phyloP scores from a whole-genome alignment of 1,140 invertebrate species.

The Zaprionus gabonicus region DNA sequence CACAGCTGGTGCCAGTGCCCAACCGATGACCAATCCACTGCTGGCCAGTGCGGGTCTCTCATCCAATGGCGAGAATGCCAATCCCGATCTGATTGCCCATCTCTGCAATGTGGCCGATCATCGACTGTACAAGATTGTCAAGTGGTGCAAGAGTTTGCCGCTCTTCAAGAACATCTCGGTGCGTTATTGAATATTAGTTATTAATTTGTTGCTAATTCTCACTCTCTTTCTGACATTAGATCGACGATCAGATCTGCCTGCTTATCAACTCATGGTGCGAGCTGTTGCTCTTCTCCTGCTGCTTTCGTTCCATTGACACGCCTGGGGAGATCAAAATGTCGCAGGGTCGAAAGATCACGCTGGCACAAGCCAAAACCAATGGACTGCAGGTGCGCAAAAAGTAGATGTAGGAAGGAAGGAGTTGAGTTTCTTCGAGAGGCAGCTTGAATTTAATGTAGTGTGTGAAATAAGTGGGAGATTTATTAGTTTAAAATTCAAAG shows the following conservation, averaged over 20 bases:
- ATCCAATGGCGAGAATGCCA: conserved; percentile 87
- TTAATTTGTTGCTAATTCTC: neutral
- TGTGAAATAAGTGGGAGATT: too few relatives aligned
- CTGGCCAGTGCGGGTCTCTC: conserved; percentile 87
- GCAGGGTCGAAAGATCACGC: conserved; percentile 90
- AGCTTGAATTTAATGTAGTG: too few relatives aligned
- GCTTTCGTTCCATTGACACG: conserved; percentile 93
- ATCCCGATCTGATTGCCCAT: conserved; percentile 93
- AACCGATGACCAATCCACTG: conserved; percentile 87
- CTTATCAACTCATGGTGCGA: conserved; percentile 99
- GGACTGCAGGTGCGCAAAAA: conserved; percentile 84
- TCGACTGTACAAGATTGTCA: conserved; percentile 98
- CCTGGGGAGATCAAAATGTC: conserved; percentile 94
- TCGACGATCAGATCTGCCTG: conserved; percentile 98
- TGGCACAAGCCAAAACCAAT: conserved; percentile 86
- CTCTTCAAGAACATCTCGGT: conserved; percentile 98
- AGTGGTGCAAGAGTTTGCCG: conserved; percentile 98
- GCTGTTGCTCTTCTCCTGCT: conserved; percentile 95
- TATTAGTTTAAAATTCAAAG: too few relatives aligned
- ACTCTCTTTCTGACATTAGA: conserved; percentile 86
- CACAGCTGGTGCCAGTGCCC: conserved; percentile 56
- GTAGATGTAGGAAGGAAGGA: neutral
- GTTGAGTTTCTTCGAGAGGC: neutral
- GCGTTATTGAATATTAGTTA: conserved; percentile 66
- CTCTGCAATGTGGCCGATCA: conserved; percentile 97